These are phyloP conservation scores for Tetanocera ferruginea DNA, from an alignment of 2,888 invertebrate species.

Conservation along the genomic window DNA sequence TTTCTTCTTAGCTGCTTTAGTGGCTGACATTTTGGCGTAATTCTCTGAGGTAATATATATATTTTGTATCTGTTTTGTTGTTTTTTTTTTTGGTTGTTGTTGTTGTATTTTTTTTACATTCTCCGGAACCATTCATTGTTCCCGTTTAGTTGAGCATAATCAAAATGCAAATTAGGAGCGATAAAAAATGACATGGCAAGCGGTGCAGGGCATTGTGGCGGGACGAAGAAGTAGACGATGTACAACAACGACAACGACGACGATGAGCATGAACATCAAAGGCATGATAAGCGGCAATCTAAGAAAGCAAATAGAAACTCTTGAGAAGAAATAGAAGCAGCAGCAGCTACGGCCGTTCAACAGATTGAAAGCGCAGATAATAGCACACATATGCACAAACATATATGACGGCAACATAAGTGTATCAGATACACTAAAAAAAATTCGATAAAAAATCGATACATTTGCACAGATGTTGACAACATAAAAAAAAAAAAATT, in stretches of 20 bases:
- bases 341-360: not conserved
- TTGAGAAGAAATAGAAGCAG: not conserved
- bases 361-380: not conserved
- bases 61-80: not conserved
- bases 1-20: not conserved
- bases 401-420: not conserved
- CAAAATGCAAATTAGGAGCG: constrained; percentile 20
- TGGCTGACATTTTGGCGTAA: not conserved
- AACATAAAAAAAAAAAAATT: too few relatives aligned
- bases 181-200: constrained; percentile 14
- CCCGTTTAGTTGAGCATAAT: constrained; percentile 21
- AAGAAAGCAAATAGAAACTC: constrained; percentile 7
- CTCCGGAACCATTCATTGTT: not conserved
- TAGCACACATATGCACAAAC: not conserved
- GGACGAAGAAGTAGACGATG: too few relatives aligned
- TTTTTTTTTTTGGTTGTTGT: too few relatives aligned
- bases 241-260: not conserved
- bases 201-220: too few relatives aligned
- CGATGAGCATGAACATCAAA: not conserved
- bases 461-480: too few relatives aligned
- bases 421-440: too few relatives aligned
- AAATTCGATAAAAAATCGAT: too few relatives aligned
- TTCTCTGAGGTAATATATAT: constrained; percentile 12
- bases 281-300: constrained; percentile 1
- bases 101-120: not conserved